Evolutionary conservation across 1,140 invertebrate species (phyloP).

Genomic region (Aphis gossypii): DNA sequence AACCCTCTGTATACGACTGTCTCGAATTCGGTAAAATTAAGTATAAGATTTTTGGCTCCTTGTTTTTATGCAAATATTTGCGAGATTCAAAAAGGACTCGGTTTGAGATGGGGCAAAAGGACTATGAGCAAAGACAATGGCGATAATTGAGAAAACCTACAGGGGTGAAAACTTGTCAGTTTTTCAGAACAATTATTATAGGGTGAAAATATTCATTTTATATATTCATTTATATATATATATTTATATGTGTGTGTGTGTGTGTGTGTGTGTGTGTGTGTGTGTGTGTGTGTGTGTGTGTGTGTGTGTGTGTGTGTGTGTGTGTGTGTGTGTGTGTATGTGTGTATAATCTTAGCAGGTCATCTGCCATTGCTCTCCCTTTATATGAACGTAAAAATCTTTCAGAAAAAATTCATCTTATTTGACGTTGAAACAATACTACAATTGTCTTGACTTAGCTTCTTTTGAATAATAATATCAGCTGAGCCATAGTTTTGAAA

Average conservation of each 20-base stretch:
- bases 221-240: no score
- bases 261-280: background rate
- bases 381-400: background rate
- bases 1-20: background rate
- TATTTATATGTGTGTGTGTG: background rate
- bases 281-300: background rate
- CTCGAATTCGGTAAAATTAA: background rate
- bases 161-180: constrained; percentile 39
- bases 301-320: background rate
- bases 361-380: constrained; percentile 2
- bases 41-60: constrained; percentile 50
- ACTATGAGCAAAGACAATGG: constrained; percentile 46
- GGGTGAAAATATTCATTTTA: constrained; percentile 44
- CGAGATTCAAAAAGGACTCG: background rate
- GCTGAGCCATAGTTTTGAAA: background rate
- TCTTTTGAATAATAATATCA: background rate
- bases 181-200: constrained; percentile 48
- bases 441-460: background rate
- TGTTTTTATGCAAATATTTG: constrained; percentile 58
- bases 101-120: constrained; percentile 10
- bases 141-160: constrained; percentile 54
- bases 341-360: constrained; percentile 24
- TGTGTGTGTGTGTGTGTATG: background rate
- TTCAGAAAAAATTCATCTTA: background rate
- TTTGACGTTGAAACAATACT: background rate